Conservation (phyloP, 1,140 invertebrate genomes). For the Papilio machaon region DNA sequence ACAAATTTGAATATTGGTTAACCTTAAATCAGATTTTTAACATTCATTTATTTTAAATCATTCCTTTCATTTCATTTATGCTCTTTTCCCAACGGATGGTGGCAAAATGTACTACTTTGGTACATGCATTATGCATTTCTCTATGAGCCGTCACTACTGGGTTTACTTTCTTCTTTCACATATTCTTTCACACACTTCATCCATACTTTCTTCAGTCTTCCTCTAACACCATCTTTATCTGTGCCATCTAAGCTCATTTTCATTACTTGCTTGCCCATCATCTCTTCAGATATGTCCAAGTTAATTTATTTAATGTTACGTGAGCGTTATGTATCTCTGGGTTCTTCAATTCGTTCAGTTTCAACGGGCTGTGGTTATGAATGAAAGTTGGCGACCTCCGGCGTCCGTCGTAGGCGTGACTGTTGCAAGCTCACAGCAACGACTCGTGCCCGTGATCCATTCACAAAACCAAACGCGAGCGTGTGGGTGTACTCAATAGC, state of each 20-base stretch:
- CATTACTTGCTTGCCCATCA: not conserved
- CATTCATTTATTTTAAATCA: not conserved
- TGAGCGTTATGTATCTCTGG: not conserved
- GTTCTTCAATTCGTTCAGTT: conserved; percentile 41
- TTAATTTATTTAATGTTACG: not conserved
- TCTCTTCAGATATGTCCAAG: not conserved
- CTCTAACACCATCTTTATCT: not conserved
- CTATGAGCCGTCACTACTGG: too few relatives aligned
- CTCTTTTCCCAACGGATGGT: too few relatives aligned
- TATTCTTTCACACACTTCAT: too few relatives aligned
- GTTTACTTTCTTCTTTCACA: too few relatives aligned
- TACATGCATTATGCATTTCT: too few relatives aligned
- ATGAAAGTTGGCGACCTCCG: conserved; percentile 80
- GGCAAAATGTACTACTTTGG: too few relatives aligned
- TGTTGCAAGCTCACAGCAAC: conserved; percentile 68
- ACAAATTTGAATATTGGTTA: conserved; percentile 3
- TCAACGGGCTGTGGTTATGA: conserved; percentile 57
- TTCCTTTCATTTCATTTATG: too few relatives aligned
- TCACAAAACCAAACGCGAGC: conserved; percentile 64
- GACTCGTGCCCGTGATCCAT: conserved; percentile 65
- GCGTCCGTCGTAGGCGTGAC: conserved; percentile 63
- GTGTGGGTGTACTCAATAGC: conserved; percentile 62
- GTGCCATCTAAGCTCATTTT: not conserved
- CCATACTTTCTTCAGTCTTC: too few relatives aligned
- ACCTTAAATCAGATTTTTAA: not conserved